Evolutionary conservation across 2,888 invertebrate species (phyloP).

Genomic region (Gisinianus flammeolus): DNA sequence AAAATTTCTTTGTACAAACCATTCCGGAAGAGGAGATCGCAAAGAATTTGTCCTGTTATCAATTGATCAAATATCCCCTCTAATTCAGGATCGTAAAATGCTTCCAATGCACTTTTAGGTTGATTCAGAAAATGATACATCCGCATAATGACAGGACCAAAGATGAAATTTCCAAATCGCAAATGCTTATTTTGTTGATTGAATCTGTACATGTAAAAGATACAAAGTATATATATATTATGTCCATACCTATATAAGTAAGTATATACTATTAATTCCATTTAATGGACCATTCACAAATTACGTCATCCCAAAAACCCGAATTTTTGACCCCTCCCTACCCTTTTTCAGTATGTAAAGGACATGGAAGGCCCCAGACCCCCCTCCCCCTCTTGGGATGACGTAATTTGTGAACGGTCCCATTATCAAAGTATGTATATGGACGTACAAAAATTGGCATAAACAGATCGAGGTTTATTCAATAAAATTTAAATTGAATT

Average conservation of each 20-base stretch:
- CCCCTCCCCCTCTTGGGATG: too few species aligned
- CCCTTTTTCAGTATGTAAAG: too few species aligned
- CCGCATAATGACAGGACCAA: constrained; percentile 84
- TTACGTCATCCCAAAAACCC: too few species aligned
- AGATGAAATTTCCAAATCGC: constrained; percentile 78
- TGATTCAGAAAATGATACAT: constrained; percentile 75
- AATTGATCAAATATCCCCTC: constrained; percentile 76
- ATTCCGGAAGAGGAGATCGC: constrained; percentile 75
- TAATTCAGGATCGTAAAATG: constrained; percentile 70
- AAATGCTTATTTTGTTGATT: constrained; percentile 73
- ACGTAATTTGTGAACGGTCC: too few species aligned
- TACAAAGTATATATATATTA: neutral
- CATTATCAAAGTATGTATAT: too few species aligned
- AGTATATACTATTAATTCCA: too few species aligned
- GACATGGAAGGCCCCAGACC: too few species aligned
- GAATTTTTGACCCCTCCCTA: too few species aligned
- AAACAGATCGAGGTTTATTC: too few species aligned
- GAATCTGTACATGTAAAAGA: constrained; percentile 72
- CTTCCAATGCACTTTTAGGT: constrained; percentile 71
- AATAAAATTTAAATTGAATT: neutral
- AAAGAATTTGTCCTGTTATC: constrained; percentile 70
- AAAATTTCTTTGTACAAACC: constrained; percentile 72
- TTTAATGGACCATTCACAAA: too few species aligned
- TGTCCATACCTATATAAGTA: too few species aligned
- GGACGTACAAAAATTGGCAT: too few species aligned